Evolutionary conservation across 2,113 vertebrate species (phyloP).

Genomic region (Saguinus imperator): DNA sequence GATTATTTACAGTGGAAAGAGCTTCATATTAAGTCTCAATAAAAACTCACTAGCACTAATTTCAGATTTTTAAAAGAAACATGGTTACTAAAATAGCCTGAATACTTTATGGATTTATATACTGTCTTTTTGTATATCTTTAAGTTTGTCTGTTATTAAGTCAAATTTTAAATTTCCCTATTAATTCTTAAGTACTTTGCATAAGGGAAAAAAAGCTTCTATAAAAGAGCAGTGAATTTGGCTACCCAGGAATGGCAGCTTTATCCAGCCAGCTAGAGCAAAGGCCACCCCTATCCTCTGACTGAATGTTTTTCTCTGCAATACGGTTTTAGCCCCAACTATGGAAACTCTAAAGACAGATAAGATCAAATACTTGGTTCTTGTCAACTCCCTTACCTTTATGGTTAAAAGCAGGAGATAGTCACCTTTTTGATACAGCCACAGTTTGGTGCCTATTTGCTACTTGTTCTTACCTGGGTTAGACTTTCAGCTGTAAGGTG

Average conservation of each 20-base stretch:
- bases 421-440: background rate
- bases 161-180: background rate
- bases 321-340: background rate
- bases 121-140: background rate
- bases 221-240: background rate
- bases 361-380: background rate
- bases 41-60: background rate
- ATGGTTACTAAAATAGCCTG: background rate
- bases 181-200: background rate
- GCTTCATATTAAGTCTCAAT: background rate
- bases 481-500: background rate
- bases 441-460: background rate
- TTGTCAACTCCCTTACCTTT: background rate
- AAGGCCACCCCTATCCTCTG: background rate
- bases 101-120: background rate
- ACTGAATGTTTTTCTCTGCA: background rate
- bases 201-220: background rate
- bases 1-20: background rate
- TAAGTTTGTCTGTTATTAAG: background rate
- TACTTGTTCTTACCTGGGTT: background rate
- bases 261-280: background rate
- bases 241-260: background rate
- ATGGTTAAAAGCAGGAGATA: background rate
- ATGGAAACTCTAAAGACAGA: background rate
- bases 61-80: slow-evolving; percentile 2